Conservation (phyloP, 2,113 vertebrate species). For the Lampris incognitus region DNA sequence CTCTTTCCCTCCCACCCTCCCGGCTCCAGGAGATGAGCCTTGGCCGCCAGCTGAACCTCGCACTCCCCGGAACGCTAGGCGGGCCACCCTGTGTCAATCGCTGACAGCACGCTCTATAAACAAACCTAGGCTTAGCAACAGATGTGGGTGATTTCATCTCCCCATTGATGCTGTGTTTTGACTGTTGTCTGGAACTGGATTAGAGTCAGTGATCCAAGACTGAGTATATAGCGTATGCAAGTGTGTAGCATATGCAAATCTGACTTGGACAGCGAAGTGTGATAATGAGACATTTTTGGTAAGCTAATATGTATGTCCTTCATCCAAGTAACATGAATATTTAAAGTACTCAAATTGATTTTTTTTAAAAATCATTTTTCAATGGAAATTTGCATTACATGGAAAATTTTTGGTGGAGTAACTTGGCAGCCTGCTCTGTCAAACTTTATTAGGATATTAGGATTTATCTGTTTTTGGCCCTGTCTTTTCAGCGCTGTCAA, state of each 20-base stretch:
- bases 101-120: slow-evolving; percentile 50
- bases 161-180: background rate
- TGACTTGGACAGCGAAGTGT: background rate
- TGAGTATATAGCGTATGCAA: background rate
- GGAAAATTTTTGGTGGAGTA: background rate
- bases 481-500: background rate
- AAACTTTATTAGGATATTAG: slow-evolving; percentile 8
- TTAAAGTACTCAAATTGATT: background rate
- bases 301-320: too few relatives aligned
- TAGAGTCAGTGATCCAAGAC: background rate
- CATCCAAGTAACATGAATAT: background rate
- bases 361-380: background rate
- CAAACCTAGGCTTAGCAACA: slow-evolving; percentile 54
- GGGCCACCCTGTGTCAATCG: slow-evolving; percentile 43
- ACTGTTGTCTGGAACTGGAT: slow-evolving; percentile 17
- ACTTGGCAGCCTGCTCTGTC: background rate
- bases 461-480: slow-evolving; percentile 1
- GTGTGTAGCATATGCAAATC: background rate
- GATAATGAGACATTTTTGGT: too few relatives aligned
- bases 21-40: slow-evolving; percentile 29
- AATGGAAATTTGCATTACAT: background rate
- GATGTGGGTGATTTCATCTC: slow-evolving; percentile 39
- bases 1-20: slow-evolving; percentile 6
- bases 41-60: slow-evolving; percentile 34
- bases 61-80: slow-evolving; percentile 24